Base-by-base conservation (phyloP, 2,797 vertebrate genomes). In the Lindbergichthys nudifrons region DNA sequence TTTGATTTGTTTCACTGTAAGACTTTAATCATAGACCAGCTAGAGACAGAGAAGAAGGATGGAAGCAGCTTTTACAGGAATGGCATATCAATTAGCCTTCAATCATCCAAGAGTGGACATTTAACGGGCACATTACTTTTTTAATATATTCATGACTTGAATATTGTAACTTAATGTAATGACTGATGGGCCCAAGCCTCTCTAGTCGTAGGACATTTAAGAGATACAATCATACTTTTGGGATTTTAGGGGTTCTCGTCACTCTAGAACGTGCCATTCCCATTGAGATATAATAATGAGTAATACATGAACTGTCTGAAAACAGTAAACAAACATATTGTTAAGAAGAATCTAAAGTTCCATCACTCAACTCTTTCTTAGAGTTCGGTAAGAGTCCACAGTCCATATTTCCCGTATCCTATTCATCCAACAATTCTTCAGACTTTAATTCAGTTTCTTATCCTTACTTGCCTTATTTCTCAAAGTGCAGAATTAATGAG, bases 21-120 rank as follows among this genome's bases (percentile, higher is more conserved):
- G 30, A 18, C 62, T 80, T 80, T 77, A 79, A 73, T 60, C 64
- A 26, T 32, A 23, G 30, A 65, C 82, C 54, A 74, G 36, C 59
- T 30, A 60, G 11, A 76, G 61, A 66, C 14, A 10, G 54, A 18
- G 68, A 30, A 48, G 53, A 39, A 0, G 57, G 2, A 23, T 9
- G 6, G 10, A 52, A 26, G 15, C 16, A 57, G 45, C 19, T 26
- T 3, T 14, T 10, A 0, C 1, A 14, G 30, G 41, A 39, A 3
- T n/a, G 30, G 2, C 45, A 12, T 9, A 8, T 60, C 6, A 26
- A 36, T 26, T 3, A 6, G 3, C 23, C 10, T 65, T 18, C 41
- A 52, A 73, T 73, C 60, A 36, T 23, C 39, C 26, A 50, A 5
- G 18, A 21, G 10, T 43, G 10, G 7, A 5, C 60, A 26, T 52